Conservation (phyloP, 2,113 vertebrate genomes). For the Chiloscyllium plagiosum region DNA sequence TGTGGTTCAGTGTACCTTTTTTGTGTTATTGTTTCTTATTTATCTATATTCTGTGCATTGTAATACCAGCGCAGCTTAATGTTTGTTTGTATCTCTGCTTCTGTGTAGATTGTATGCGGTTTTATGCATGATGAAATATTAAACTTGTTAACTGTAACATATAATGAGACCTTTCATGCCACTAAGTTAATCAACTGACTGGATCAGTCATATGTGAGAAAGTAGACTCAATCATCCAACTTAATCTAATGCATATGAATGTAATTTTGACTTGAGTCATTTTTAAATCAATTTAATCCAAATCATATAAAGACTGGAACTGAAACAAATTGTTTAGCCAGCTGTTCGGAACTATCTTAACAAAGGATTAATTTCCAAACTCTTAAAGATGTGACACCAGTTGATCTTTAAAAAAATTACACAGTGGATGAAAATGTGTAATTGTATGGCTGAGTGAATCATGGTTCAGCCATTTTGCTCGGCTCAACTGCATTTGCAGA, state of each 20-base stretch:
- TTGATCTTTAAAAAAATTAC: not conserved
- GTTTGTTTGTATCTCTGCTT: not conserved
- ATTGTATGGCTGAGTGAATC: not conserved
- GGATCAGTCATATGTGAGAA: conserved; percentile 18
- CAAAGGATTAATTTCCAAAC: not conserved
- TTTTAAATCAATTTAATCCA: conserved; percentile 33
- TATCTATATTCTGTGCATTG: not conserved
- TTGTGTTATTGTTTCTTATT: not conserved
- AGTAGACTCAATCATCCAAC: not conserved
- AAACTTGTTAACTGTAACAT: not conserved
- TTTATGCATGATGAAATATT: not conserved
- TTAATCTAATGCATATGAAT: conserved; percentile 32
- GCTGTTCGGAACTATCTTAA: conserved; percentile 23
- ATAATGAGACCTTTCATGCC: conserved; percentile 28
- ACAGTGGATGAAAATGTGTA: not conserved
- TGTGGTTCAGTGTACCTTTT: not conserved
- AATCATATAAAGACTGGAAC: not conserved
- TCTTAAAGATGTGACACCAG: not conserved
- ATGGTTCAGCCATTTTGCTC: not conserved
- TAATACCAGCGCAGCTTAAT: not conserved
- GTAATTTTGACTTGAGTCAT: conserved; percentile 28
- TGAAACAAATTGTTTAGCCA: conserved; percentile 29
- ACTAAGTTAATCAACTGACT: conserved; percentile 2
- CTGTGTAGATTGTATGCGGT: not conserved
- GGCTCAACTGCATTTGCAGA: not conserved